Evolutionary conservation across 2,888 invertebrate genomes (phyloP), one percentile per base, ranked within the genome.

Genomic region (Stenchaetothrips biformis): DNA sequence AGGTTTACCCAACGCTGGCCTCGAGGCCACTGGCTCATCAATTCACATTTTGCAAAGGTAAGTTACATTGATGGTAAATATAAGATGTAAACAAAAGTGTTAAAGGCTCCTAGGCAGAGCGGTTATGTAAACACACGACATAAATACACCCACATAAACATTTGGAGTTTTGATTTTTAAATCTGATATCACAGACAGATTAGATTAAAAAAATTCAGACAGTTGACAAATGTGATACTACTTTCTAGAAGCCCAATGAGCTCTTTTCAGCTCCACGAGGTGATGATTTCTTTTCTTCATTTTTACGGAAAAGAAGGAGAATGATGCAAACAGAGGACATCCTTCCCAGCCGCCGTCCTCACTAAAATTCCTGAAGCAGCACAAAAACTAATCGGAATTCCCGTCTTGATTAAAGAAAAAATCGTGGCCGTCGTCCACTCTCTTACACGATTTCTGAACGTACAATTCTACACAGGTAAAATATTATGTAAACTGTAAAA

Each of bases 401-500:
- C 18, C 18, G 16, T 18, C 59, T 59, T 59, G 16, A 59, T 59
- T 59, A n/a, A 18, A 59, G 6, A 13, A 59, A 53, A 59, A 59
- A 59, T 13, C 59, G 16, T 53, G 37, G 59, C 13, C 11, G 16
- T 16, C 7, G 2, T 53, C 13, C 53, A 16, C 2, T 37, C 37
- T 37, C 37, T 37, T 2, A 67, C 67, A 59, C 59, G 67, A 79
- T 62, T 59, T 59, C 67, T 49, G 27, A 59, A 79, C 47, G 79
- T 79, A 79, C 79, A 62, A 62, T 59, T 79, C 62, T 79, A 62
- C 79, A 79, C 16, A 79, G 47, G 11, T 59, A 79, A 62, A 11
- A 37, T 27, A 21, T 48, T 25, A 62, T 13, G 47, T 27, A 79
- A 49, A 53, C 47, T 79, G 53, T 79, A 79, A 79, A 21, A 82